Evolutionary conservation across 2,888 invertebrate genomes (phyloP), one percentile per base, ranked within the genome.

Genomic region (Lepeophtheirus nordmannii): DNA sequence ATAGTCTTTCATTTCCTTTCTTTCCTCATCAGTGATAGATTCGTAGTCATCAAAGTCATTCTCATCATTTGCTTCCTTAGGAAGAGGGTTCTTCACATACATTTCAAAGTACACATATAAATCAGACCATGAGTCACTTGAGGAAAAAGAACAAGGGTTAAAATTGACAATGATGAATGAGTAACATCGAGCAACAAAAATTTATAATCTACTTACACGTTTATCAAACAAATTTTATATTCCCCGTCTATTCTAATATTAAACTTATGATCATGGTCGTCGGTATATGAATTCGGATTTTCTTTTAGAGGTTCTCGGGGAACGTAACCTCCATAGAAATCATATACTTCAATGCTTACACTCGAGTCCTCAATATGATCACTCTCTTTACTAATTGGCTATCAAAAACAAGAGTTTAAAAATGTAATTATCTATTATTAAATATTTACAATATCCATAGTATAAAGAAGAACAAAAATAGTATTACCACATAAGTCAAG

Each of bases 21-120:
- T 2, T 5, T 5, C 5, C 1, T 2, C 8, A 46, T 46, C 14
- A n/a, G 53, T 3, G 14, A 46, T 46, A 46, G 53, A 2, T 5
- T 46, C 53, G 8, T 46, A 46, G 53, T 46, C 53, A 17, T 46
- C 53, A 46, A 46, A 46, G 53, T 46, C 53, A 17, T 46, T 46
- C 2, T 46, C 53, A 3, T 14, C 17, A 17, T 17, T 46, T 3
- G 14, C 53, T 14, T 46, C 53, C 17, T 46, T 46, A 5, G 53
- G 53, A 46, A 46, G n/a, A 14, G 53, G 53, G 1, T 46, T 46
- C 53, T 17, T 46, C 5, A 46, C 53, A 17, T 46, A 46, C 53
- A 46, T 46, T 17, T 46, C 53, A 46, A 46, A 46, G 8, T n/a
- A 46, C 53, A 46, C 53, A 46, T 46, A n/a, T 5, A 46, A 17